Evolutionary conservation across 2,797 vertebrate species (phyloP).

Genomic region (Enteromius mattozi): DNA sequence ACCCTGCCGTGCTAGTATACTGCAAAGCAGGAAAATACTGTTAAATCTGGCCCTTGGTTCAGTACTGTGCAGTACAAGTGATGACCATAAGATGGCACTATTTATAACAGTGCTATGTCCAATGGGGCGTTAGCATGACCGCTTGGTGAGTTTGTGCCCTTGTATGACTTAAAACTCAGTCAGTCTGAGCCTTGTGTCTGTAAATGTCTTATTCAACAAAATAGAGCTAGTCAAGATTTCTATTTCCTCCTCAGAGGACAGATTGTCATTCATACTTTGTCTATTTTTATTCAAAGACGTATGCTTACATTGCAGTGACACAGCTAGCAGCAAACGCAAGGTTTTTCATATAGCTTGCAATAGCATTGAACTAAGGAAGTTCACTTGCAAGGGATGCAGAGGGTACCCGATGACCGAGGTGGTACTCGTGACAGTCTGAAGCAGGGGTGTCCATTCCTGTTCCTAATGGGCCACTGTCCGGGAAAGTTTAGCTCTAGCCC

Average conservation of each 20-base stretch:
- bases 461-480: neutral
- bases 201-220: conserved; percentile 46
- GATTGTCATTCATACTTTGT: conserved; percentile 74
- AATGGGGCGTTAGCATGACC: conserved; percentile 60
- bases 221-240: conserved; percentile 64
- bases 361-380: conserved; percentile 15
- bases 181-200: conserved; percentile 65
- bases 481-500: conserved; percentile 5
- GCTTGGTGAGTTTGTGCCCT: conserved; percentile 70
- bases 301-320: conserved; percentile 37
- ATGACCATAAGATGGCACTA: conserved; percentile 72
- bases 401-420: conserved; percentile 51
- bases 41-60: conserved; percentile 53
- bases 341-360: conserved; percentile 66
- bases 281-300: conserved; percentile 51
- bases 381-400: conserved; percentile 63
- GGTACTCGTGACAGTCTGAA: neutral
- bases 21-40: conserved; percentile 67
- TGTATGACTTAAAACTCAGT: conserved; percentile 68
- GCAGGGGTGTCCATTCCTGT: neutral
- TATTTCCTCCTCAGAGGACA: conserved; percentile 70
- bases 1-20: conserved; percentile 68
- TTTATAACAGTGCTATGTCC: conserved; percentile 58
- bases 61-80: conserved; percentile 55
- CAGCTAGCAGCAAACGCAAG: conserved; percentile 76